Evolutionary conservation across 1,140 invertebrate species (phyloP).

Genomic region (Acromyrmex echinatior): DNA sequence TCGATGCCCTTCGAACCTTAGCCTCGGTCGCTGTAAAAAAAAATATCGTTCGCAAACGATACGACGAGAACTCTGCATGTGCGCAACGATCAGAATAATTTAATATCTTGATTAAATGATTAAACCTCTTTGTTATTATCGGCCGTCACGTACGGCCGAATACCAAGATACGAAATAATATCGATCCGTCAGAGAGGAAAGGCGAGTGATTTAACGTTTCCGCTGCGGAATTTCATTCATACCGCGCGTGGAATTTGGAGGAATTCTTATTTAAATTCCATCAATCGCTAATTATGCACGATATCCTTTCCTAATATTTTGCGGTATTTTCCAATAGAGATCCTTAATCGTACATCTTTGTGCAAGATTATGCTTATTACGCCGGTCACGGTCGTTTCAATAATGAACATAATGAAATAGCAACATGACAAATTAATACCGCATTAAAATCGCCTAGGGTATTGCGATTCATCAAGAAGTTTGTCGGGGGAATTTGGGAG

Average conservation of each 20-base stretch:
- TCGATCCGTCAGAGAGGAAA: conserved; percentile 10
- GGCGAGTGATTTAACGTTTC: conserved; percentile 1
- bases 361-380: not conserved
- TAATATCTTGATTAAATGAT: conserved; percentile 15
- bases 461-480: not conserved
- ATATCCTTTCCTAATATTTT: conserved; percentile 13
- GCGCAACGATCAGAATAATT: conserved; percentile 31
- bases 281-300: conserved; percentile 41
- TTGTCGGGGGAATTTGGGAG: not conserved
- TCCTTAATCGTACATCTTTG: not conserved
- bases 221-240: conserved; percentile 47
- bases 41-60: conserved; percentile 10
- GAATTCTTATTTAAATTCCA: conserved; percentile 57
- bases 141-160: not conserved
- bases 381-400: not conserved
- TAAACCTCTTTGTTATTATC: conserved; percentile 5
- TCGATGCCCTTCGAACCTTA: conserved; percentile 10
- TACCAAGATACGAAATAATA: conserved; percentile 44
- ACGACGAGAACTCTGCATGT: not conserved
- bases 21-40: not conserved
- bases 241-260: conserved; percentile 31
- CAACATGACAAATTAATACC: not conserved
- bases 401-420: conserved; percentile 30
- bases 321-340: not conserved
- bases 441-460: not conserved